Evolutionary conservation across 64 coral and sea anemone genomes (phyloP).

Genomic region (Montipora capricornis): DNA sequence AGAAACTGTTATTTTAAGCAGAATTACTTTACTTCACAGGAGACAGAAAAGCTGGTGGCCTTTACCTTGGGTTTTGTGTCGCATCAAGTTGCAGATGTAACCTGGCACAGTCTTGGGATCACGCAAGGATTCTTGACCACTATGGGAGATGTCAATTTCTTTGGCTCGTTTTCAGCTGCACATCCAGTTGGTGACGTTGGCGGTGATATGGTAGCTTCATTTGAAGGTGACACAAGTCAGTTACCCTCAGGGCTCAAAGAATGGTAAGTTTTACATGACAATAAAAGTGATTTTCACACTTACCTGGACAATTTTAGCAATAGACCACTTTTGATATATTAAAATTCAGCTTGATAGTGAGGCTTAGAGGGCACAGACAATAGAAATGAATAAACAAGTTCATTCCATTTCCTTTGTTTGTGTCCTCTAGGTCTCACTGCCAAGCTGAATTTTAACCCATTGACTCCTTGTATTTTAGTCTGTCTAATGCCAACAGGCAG

Average conservation of each 20-base stretch:
- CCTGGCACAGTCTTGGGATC: constrained; percentile 97
- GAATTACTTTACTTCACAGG: not conserved
- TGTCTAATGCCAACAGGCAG: no score
- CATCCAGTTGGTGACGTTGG: constrained; percentile 87
- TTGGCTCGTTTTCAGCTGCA: constrained; percentile 88
- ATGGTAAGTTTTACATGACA: constrained; percentile 51
- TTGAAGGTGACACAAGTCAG: constrained; percentile 89
- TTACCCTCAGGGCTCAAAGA: constrained; percentile 51
- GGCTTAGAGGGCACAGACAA: no score
- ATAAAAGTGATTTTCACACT: no score
- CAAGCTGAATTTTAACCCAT: no score
- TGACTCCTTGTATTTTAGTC: no score
- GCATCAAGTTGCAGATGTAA: constrained; percentile 96
- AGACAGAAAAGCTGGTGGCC: constrained; percentile 92
- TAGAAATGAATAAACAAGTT: no score
- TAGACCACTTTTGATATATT: no score
- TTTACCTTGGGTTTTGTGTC: constrained; percentile 98
- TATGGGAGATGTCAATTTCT: constrained; percentile 97
- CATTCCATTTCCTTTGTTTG: no score
- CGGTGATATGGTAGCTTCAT: constrained; percentile 92
- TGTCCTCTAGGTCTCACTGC: no score
- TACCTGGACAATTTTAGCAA: no score
- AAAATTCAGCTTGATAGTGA: no score
- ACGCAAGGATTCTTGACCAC: constrained; percentile 91
- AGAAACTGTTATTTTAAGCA: constrained; percentile 1